A percentile compares a stretch with the other conserved stretches of the same genome.
Evolutionary conservation across 2,113 vertebrate genomes (phyloP).

Genomic region (Perca fluviatilis): DNA sequence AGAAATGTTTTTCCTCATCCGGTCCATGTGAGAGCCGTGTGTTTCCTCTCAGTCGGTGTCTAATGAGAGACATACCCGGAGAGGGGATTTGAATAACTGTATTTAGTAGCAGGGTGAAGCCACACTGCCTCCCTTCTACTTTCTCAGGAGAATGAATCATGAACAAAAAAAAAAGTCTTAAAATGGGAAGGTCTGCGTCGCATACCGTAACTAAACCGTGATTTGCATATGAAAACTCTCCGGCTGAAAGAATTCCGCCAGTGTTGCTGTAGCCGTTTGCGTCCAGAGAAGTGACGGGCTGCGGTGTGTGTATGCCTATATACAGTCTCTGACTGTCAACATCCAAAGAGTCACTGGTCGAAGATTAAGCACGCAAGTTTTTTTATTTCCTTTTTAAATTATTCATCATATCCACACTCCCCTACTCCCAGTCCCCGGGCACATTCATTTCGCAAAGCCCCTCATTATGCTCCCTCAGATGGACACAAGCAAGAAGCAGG

Average conservation of each 20-base stretch:
- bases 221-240: constrained; percentile 89
- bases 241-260: constrained; percentile 84
- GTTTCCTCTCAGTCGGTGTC: constrained; percentile 51
- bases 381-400: constrained; percentile 69
- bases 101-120: constrained; percentile 77
- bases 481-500: constrained; percentile 62
- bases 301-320: constrained; percentile 43
- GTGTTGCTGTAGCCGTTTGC: constrained; percentile 75
- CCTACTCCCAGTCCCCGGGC: constrained; percentile 42
- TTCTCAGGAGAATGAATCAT: constrained; percentile 83
- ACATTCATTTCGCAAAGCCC: constrained; percentile 61
- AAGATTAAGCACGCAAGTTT: constrained; percentile 72
- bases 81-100: constrained; percentile 81
- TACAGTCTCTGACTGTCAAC: constrained; percentile 72
- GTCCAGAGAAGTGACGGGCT: constrained; percentile 78
- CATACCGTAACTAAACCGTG: constrained; percentile 88
- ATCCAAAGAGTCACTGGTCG: constrained; percentile 64
- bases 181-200: constrained; percentile 85
- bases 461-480: constrained; percentile 64
- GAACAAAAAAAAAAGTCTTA: constrained; percentile 82
- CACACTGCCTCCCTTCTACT: constrained; percentile 73
- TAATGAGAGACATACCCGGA: constrained; percentile 78
- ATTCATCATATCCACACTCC: constrained; percentile 77
- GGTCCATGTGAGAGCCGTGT: constrained; percentile 59
- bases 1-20: constrained; percentile 44